Conservation (phyloP, 1,140 invertebrate species). For the Hylaeus anthracinus region DNA sequence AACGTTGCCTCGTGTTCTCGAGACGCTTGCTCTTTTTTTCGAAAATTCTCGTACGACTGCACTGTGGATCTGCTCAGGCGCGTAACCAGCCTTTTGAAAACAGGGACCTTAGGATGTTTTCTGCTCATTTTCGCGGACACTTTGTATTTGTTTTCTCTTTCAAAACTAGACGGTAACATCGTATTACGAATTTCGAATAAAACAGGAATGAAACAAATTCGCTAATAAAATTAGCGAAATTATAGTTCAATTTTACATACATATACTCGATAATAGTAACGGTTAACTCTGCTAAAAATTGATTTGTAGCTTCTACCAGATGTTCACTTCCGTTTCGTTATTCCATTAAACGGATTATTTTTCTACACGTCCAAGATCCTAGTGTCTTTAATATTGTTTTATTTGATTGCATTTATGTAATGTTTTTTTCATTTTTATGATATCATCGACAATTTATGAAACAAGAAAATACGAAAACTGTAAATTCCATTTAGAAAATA, state of each 20-base stretch:
- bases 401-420: not conserved
- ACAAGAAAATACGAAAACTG: not conserved
- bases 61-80: conserved; percentile 46
- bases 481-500: not conserved
- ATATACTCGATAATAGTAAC: not conserved
- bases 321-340: conserved; percentile 37
- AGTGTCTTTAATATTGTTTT: not conserved
- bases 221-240: too few species aligned
- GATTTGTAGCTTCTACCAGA: conserved; percentile 28
- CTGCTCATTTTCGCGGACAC: conserved; percentile 13
- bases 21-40: conserved; percentile 64
- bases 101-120: conserved; percentile 13
- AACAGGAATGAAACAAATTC: not conserved
- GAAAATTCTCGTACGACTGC: conserved; percentile 53
- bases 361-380: not conserved
- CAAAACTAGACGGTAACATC: not conserved
- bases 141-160: conserved; percentile 2
- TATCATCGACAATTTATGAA: not conserved
- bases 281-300: conserved; percentile 1
- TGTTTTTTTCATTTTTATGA: too few species aligned
- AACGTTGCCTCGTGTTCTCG: conserved; percentile 50
- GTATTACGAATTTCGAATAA: too few species aligned
- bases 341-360: conserved; percentile 12
- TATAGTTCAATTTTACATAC: too few species aligned
- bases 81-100: conserved; percentile 40